Base-by-base conservation (phyloP, 1,140 invertebrate species). In the Spodoptera litura region DNA sequence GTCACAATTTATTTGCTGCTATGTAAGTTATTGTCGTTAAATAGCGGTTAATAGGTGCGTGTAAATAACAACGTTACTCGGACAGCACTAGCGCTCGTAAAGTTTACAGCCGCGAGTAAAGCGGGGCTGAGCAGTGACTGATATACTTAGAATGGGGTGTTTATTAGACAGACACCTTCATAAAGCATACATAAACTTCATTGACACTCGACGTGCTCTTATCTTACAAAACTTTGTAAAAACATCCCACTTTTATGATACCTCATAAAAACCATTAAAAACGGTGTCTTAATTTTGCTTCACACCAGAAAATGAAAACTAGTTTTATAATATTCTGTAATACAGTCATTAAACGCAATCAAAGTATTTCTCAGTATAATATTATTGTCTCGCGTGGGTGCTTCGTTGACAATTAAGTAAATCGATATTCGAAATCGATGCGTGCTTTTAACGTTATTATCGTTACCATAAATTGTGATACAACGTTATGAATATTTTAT, bases 21-120 rank as follows among this genome's bases (percentile, higher is more conserved):
- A 25, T 51, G 53, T 27, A 49, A 52, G 66, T 70, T 52, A 70
- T 70, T 53, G 53, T 52, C 66, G 66, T 70, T 70, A 70, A 70
- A 70, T 53, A 52, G 20, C 66, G 49, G 64, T 66, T 66, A 68
- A 51, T 68, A 55, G 38, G 38, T 6, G 9, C 12, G 4, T 13
- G 12, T 55, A 55, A 55, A 55, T 55, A 68, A 27, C 52, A 53
- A 70, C 66, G 49, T 53, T 53, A 70, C 53, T 70, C 38, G 66
- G 66, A 25, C 66, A 52, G 66, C 66, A 70, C 66, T 70, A 70
- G 66, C 56, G 56, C 49, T 70, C 66, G 20, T 70, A 70, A 70
- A 70, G 49, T 70, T 70, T 70, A 70, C 20, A 70, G 49, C 66
- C 49, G 49, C 66, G 51, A 70, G 49, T 70, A 70, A 66, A 53